These are phyloP conservation scores for Clepsis dumicolana DNA, from an alignment of 2,888 invertebrate genomes.

Conservation along the genomic window DNA sequence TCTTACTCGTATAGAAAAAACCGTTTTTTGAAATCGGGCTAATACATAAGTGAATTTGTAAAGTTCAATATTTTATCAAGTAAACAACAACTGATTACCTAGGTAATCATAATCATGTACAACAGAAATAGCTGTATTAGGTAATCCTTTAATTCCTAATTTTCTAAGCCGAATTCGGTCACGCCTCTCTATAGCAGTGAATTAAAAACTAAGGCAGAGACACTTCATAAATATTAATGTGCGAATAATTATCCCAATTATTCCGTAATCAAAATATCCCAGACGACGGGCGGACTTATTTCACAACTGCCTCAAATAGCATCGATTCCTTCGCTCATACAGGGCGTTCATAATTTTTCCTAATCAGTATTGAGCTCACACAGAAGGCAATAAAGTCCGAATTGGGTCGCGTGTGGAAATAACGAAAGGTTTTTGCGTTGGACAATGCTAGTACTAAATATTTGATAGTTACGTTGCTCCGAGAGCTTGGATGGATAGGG, in stretches of 20 bases:
- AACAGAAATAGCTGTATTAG: too few species aligned
- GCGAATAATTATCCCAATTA: constrained; percentile 38
- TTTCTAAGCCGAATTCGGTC: background rate
- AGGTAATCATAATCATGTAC: too few species aligned
- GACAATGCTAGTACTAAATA: constrained; percentile 41
- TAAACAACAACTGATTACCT: too few species aligned
- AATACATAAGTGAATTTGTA: too few species aligned
- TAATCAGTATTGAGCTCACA: constrained; percentile 29
- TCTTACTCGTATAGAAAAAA: too few species aligned
- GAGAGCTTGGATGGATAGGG: constrained; percentile 21
- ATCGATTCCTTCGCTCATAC: constrained; percentile 23
- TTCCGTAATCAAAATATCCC: constrained; percentile 33
- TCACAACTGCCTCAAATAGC: constrained; percentile 29
- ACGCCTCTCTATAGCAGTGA: background rate
- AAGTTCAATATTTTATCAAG: too few species aligned
- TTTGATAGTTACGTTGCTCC: constrained; percentile 27
- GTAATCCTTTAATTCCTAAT: too few species aligned
- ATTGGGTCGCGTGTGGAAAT: constrained; percentile 23
- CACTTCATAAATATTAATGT: constrained; percentile 26
- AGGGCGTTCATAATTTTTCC: constrained; percentile 25
- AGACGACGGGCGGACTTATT: constrained; percentile 10
- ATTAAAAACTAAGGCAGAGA: background rate
- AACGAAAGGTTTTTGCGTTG: constrained; percentile 31
- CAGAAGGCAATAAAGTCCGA: constrained; percentile 36
- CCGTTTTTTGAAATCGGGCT: too few species aligned